phyloP scores from a whole-genome alignment of 2,888 invertebrate genomes.

The Dendrolimus pini region DNA sequence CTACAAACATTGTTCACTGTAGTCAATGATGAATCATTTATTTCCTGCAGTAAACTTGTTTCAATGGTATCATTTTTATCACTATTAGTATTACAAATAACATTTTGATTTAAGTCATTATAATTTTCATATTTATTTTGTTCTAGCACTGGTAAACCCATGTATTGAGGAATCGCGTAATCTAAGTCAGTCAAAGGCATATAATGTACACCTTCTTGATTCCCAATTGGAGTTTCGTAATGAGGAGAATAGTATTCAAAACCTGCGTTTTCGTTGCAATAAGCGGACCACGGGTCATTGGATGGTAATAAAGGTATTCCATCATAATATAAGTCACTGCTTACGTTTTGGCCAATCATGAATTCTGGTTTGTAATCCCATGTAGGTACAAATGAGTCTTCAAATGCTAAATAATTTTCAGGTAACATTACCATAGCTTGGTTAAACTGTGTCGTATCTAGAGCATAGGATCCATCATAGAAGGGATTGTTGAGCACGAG shows the following conservation, averaged over 20 bases:
- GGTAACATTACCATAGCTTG: conserved; percentile 57
- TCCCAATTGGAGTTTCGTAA: conserved; percentile 43
- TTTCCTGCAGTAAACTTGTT: conserved; percentile 14
- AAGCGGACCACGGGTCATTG: conserved; percentile 65
- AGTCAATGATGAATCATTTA: conserved; percentile 18
- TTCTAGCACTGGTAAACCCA: conserved; percentile 56
- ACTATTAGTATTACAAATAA: conserved; percentile 20
- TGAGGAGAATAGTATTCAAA: conserved; percentile 58
- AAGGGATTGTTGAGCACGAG: conserved; percentile 71
- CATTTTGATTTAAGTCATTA: conserved; percentile 20
- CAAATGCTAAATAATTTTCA: conserved; percentile 70
- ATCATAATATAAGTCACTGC: conserved; percentile 53
- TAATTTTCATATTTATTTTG: conserved; percentile 36
- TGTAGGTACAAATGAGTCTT: conserved; percentile 67
- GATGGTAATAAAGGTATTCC: conserved; percentile 56
- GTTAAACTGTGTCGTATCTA: conserved; percentile 44
- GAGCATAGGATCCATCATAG: conserved; percentile 62
- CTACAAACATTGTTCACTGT: conserved; percentile 29
- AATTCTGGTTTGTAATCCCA: conserved; percentile 63
- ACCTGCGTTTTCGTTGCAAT: conserved; percentile 45
- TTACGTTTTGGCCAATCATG: conserved; percentile 39
- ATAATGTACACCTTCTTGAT: conserved; percentile 49
- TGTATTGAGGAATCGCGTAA: conserved; percentile 62
- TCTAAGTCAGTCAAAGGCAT: conserved; percentile 65
- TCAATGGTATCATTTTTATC: conserved; percentile 22